A percentile compares a stretch with the other conserved stretches of the same genome.
phyloP scores from a whole-genome alignment of 2,113 vertebrate species.

The Pelvicachromis taeniatus region DNA sequence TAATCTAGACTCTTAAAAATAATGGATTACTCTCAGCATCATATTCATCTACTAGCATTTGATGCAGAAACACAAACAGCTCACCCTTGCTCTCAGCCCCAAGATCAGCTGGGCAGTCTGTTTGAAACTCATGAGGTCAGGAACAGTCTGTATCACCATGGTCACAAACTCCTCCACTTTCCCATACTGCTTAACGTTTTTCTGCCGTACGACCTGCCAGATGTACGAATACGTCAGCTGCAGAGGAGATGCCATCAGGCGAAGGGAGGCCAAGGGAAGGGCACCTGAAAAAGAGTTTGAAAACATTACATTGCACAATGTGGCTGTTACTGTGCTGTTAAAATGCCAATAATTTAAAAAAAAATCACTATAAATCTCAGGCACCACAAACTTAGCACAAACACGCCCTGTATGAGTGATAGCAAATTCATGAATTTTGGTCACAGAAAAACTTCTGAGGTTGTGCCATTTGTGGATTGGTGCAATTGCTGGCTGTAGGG shows the following conservation, averaged over 20 bases:
- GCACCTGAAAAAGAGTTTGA: constrained; percentile 12
- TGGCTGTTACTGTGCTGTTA: background rate
- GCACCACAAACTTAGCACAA: background rate
- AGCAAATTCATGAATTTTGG: background rate
- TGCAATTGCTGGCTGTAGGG: background rate
- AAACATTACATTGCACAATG: background rate
- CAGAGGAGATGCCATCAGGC: constrained; percentile 64
- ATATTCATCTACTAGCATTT: background rate
- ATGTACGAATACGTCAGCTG: constrained; percentile 70
- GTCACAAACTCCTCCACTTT: constrained; percentile 75
- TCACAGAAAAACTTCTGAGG: background rate
- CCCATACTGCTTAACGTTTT: constrained; percentile 60
- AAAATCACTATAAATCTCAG: background rate
- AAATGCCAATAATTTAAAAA: background rate
- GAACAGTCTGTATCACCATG: constrained; percentile 65
- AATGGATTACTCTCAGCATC: background rate
- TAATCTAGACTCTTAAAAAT: background rate
- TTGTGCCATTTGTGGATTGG: background rate
- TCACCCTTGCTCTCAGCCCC: constrained; percentile 78
- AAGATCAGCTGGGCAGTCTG: constrained; percentile 76
- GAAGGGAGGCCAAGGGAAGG: constrained; percentile 60
- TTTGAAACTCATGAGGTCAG: constrained; percentile 73
- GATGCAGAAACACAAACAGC: background rate
- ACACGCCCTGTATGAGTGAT: background rate
- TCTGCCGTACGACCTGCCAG: constrained; percentile 71